phyloP scores from a whole-genome alignment of 2,888 invertebrate genomes.

The Alsophila aescularia region DNA sequence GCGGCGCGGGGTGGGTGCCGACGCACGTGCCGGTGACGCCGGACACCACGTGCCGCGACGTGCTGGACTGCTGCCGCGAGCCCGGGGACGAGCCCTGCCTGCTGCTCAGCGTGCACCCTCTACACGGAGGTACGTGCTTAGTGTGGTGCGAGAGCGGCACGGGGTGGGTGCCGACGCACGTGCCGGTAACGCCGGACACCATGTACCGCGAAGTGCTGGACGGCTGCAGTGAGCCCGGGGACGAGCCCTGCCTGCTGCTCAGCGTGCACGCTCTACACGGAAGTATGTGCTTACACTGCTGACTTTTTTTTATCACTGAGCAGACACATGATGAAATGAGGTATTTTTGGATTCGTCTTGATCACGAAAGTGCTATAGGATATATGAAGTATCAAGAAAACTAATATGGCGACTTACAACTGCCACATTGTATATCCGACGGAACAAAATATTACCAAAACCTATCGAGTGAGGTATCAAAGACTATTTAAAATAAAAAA shows the following conservation, averaged over 20 bases:
- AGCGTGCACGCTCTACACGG: slow-evolving; percentile 83
- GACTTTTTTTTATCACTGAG: too few species aligned
- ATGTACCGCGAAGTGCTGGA: slow-evolving; percentile 87
- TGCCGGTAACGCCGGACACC: slow-evolving; percentile 87
- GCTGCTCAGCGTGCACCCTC: slow-evolving; percentile 84
- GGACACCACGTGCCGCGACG: slow-evolving; percentile 86
- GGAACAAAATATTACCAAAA: too few species aligned
- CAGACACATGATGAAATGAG: too few species aligned
- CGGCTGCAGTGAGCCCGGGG: slow-evolving; percentile 87
- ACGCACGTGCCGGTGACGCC: slow-evolving; percentile 87
- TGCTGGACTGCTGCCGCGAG: slow-evolving; percentile 87
- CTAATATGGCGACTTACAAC: too few species aligned
- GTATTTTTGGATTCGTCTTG: too few species aligned
- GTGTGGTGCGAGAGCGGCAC: slow-evolving; percentile 86
- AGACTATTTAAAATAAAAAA: too few species aligned
- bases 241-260: slow-evolving; percentile 86
- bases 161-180: slow-evolving; percentile 82
- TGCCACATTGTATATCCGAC: too few species aligned
- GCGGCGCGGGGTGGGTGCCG: slow-evolving; percentile 77
- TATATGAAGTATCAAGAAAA: too few species aligned
- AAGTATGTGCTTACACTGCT: too few species aligned
- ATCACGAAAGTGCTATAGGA: too few species aligned
- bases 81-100: slow-evolving; percentile 87
- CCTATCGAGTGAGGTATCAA: too few species aligned
- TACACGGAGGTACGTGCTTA: slow-evolving; percentile 82